Evolutionary conservation across 2,888 invertebrate species (phyloP).

Genomic region (Tubulanus polymorphus): DNA sequence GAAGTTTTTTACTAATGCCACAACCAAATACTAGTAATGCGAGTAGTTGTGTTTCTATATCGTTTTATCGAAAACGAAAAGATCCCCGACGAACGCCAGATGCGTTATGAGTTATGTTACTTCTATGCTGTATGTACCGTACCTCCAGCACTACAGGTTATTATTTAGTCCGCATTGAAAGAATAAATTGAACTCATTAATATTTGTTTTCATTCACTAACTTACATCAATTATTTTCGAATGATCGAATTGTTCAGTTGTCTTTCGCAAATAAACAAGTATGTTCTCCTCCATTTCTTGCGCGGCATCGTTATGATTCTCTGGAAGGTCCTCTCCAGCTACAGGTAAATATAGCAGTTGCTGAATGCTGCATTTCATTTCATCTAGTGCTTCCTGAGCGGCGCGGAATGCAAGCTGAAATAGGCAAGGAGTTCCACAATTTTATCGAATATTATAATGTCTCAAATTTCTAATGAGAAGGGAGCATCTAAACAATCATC

Average conservation of each 20-base stretch:
- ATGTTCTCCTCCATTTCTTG: constrained; percentile 55
- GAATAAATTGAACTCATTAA: too few relatives aligned
- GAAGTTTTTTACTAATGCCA: too few relatives aligned
- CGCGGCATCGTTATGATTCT: constrained; percentile 16
- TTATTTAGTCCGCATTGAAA: too few relatives aligned
- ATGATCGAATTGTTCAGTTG: constrained; percentile 66
- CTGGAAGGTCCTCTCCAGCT: constrained; percentile 8
- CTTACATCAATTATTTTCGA: constrained; percentile 56
- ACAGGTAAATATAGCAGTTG: constrained; percentile 58
- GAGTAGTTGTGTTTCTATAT: too few relatives aligned
- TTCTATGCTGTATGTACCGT: too few relatives aligned
- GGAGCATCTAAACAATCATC: background rate
- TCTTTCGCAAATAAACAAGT: constrained; percentile 65
- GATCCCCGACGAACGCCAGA: too few relatives aligned
- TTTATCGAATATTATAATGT: background rate
- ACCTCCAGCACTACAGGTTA: too few relatives aligned
- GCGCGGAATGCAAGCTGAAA: constrained; percentile 70
- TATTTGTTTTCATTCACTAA: too few relatives aligned
- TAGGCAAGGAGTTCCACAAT: constrained; percentile 21
- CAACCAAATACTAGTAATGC: too few relatives aligned
- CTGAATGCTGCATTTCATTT: constrained; percentile 70
- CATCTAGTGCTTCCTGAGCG: constrained; percentile 65
- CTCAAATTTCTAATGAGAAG: background rate
- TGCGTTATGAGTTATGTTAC: too few relatives aligned
- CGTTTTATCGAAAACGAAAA: too few relatives aligned